These are phyloP conservation scores for Symphodus melops DNA, from an alignment of 2,113 vertebrate genomes.

Conservation along the genomic window DNA sequence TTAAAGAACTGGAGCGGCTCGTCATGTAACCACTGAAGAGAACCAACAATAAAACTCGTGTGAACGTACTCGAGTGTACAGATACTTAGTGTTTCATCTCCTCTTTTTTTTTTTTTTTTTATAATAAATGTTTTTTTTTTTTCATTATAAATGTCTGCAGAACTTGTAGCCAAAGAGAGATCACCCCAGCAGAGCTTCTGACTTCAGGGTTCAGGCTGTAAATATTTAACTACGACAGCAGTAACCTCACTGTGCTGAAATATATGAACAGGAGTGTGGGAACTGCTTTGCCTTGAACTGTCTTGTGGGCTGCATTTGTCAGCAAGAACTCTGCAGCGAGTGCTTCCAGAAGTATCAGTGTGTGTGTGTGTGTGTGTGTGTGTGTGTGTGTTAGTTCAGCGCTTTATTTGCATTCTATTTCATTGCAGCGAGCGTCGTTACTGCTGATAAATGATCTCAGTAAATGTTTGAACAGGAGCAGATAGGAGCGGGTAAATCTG, in stretches of 20 bases:
- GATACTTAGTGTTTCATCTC: too few relatives aligned
- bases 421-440: background rate
- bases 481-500: conserved; percentile 20
- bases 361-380: background rate
- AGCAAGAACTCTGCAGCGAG: conserved; percentile 10
- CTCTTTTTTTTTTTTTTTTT: too few relatives aligned
- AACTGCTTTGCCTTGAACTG: background rate
- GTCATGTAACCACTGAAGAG: too few relatives aligned
- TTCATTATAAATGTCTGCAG: too few relatives aligned
- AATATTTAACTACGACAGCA: too few relatives aligned
- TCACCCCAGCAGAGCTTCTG: too few relatives aligned
- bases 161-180: too few relatives aligned
- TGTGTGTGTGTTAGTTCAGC: background rate
- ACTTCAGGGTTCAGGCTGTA: too few relatives aligned
- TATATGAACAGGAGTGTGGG: background rate
- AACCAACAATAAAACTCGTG: too few relatives aligned
- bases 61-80: too few relatives aligned
- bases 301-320: conserved; percentile 7
- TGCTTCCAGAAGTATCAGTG: background rate
- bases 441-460: conserved; percentile 11
- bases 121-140: too few relatives aligned
- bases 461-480: conserved; percentile 31
- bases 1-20: background rate
- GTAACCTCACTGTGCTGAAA: background rate
- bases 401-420: conserved; percentile 15